Base-by-base conservation (phyloP, 2,113 vertebrate genomes). In the Dromaius novaehollandiae region DNA sequence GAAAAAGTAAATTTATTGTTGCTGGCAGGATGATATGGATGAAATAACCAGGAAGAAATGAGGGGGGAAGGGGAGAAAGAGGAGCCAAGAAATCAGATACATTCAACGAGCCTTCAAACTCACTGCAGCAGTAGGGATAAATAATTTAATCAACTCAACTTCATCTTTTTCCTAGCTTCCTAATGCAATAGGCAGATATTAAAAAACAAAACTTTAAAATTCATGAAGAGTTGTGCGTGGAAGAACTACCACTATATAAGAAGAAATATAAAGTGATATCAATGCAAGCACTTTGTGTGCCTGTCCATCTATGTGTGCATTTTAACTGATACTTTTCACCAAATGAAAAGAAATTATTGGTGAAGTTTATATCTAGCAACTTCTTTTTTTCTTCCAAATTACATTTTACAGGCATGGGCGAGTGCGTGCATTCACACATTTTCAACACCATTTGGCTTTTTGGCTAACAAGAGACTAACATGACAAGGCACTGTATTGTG, bases 21-120 rank as follows among this genome's bases (percentile, higher is more conserved):
- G 90, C 94, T 98, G 98, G 97, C 97, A 98, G 96, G 96, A 98
- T 97, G 96, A 98, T 98, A 93, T 88, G 96, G 96, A 97, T 97
- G 96, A 98, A 98, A 97, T 88, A 97, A 97, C 88, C 94, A 92
- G 97, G 97, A 97, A 98, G 97, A 97, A 97, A 94, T 97, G 96
- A 87, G 64, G 88, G 87, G 87, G 85, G 95, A 80, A 88, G 84
- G 87, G 97, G 94, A 98, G 96, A 70, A 90, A 95, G 95, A 96
- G 87, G 86, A 98, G 77, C 86, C 86, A 96, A 97, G 95, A 97
- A 97, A 98, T 97, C 95, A 97, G 97, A 98, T 95, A 91, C 34
- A 66, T 97, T 98, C 97, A 98, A 97, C 97, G 97, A 98, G 98
- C 98, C 96, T 98, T 98, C 98, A 98, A 98, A 98, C 97, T 96